These are phyloP conservation scores for Neosilurus hyrtlii DNA, from an alignment of 2,797 vertebrate genomes.

Conservation along the genomic window DNA sequence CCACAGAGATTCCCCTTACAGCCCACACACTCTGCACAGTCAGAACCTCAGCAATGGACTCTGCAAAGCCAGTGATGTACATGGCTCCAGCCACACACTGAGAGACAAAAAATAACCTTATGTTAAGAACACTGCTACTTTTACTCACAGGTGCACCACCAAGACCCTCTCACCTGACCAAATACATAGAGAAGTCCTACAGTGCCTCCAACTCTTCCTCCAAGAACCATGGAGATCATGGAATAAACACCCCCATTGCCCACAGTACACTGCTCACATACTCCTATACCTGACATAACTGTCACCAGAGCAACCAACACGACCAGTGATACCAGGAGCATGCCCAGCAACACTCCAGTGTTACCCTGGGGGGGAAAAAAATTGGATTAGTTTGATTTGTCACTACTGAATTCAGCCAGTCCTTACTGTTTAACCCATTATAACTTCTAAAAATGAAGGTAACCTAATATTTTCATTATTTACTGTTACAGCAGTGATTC, in stretches of 20 bases:
- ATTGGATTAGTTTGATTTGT: neutral
- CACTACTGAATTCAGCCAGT: neutral
- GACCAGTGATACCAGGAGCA: constrained; percentile 90
- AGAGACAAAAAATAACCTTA: neutral
- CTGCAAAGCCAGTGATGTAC: constrained; percentile 96
- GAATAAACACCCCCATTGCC: constrained; percentile 91
- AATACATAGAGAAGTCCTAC: constrained; percentile 93
- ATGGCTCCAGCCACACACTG: constrained; percentile 97
- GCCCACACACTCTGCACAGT: constrained; percentile 84
- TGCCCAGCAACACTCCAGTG: constrained; percentile 86
- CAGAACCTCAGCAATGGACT: constrained; percentile 88
- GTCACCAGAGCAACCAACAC: constrained; percentile 88
- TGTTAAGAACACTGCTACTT: neutral
- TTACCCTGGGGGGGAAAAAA: constrained; percentile 78
- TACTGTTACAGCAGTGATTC: neutral
- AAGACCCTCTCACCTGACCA: constrained; percentile 81
- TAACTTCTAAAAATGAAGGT: neutral
- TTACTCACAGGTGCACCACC: neutral
- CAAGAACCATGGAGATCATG: constrained; percentile 92
- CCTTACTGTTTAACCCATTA: neutral
- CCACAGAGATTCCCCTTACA: constrained; percentile 83
- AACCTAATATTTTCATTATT: neutral
- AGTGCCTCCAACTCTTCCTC: constrained; percentile 85
- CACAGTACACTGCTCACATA: constrained; percentile 81
- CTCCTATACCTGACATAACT: constrained; percentile 89